Evolutionary conservation across 1,140 invertebrate species (phyloP).

Genomic region (Drosophila repletoides): DNA sequence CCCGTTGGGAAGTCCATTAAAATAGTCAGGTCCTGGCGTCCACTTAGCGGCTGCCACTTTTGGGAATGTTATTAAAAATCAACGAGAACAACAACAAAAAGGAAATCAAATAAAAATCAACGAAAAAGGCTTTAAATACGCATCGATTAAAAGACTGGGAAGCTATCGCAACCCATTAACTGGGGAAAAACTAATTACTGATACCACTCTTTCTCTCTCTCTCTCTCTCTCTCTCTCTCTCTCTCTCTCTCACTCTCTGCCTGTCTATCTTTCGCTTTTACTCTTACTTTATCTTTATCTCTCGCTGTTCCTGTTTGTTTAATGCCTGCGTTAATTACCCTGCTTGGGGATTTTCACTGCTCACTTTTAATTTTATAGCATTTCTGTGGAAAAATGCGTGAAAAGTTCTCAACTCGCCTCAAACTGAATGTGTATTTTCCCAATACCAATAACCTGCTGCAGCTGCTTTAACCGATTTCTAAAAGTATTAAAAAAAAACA

Average conservation of each 20-base stretch:
- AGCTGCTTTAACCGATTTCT: slow-evolving; percentile 24
- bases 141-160: slow-evolving; percentile 49
- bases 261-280: background rate
- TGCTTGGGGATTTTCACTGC: slow-evolving; percentile 60
- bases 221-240: background rate
- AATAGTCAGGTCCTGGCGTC: slow-evolving; percentile 56
- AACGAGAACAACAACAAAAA: slow-evolving; percentile 6
- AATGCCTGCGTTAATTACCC: slow-evolving; percentile 69
- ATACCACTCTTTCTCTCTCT: slow-evolving; percentile 20
- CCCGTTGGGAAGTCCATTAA: slow-evolving; percentile 49
- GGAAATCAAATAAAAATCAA: slow-evolving; percentile 62
- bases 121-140: slow-evolving; percentile 67
- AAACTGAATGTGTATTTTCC: slow-evolving; percentile 39
- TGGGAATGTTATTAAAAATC: slow-evolving; percentile 19
- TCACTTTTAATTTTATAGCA: slow-evolving; percentile 59
- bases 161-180: slow-evolving; percentile 68
- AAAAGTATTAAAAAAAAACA: too few species aligned
- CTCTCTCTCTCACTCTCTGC: background rate
- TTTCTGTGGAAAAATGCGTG: slow-evolving; percentile 68
- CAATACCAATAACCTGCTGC: slow-evolving; percentile 7
- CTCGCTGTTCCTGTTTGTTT: slow-evolving; percentile 21
- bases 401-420: slow-evolving; percentile 65
- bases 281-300: slow-evolving; percentile 3
- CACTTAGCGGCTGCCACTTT: slow-evolving; percentile 63
- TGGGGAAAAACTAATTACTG: slow-evolving; percentile 57